Base-by-base conservation (phyloP, 2,888 invertebrate species). In the Artemia sinica region DNA sequence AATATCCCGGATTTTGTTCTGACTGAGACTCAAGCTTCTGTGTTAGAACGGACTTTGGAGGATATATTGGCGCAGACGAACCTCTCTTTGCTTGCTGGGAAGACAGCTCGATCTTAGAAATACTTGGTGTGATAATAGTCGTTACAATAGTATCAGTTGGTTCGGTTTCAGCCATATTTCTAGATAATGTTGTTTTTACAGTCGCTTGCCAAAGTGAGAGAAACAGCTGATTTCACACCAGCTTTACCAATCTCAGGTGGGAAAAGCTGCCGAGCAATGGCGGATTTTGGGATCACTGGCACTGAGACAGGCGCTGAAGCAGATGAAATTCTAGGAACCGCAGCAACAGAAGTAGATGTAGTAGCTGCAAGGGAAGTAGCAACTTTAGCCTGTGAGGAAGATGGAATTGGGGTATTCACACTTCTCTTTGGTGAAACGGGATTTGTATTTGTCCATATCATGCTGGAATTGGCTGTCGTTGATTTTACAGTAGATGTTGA, bases 1-100 rank as follows among this genome's bases (percentile, higher is more conserved):
- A 89, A 79, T 92, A 94, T 75, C 91, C 90, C 72, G 85, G 83
- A 1, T 85, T 82, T 48, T 84, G 81, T 65, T 72, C 70, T 13
- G 70, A 73, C 50, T 73, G 70, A 68, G 74, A 67, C 12, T 68
- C 49, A 7, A 67, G 69, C 50, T 58, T 41, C n/a, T 67, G 50
- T 28, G 69, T 69, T 28, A 72, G 69, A 18, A 68, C 68, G 58
- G 68, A 69, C 65, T 66, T 65, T 10, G 71, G 70, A 48, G 71
- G 70, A 66, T 65, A 49, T 69, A 69, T 66, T 14, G 66, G 51
- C 49, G 68, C 71, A 41, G 72, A 65, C 41, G 69, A 50, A 65
- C 51, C 49, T 69, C 50, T 70, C 68, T 11, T 69, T 67, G 18
- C 18, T 18, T 58, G 58, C 58, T 58, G 58, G 10, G 58, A 58